Evolutionary conservation across 53 echinoderm and acorn worm species (phyloP), one percentile per base, ranked within the genome.

Genomic region (Luidia sarsii): DNA sequence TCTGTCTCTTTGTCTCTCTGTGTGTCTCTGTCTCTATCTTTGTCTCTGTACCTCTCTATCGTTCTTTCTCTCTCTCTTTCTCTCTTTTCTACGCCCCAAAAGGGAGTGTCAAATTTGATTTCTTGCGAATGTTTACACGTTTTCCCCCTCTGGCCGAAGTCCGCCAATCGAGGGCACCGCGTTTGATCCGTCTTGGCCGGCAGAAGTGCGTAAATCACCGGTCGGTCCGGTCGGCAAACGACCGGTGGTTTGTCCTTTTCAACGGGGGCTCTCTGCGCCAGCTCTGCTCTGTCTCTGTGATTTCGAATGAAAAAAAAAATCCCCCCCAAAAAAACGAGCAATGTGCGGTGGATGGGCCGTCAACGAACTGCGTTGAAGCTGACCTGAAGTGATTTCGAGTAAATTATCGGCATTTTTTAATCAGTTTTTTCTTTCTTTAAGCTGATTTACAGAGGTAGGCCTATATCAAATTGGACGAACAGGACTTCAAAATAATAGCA

Each of bases 141-240:
- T n/a, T n/a, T n/a, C n/a, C n/a, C 55, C 43, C 20, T 48, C 46
- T 45, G 46, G 33, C 59, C 61, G 59, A 27, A 36, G 60, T 60
- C 77, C 46, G n/a, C 30, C 10, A 5, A 63, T 33, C 25, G 60
- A 7, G 77, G 77, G 65, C 43, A 77, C 61, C 77, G 77, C 55
- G 77, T 77, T 39, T 77, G 77, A 77, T 30, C 43, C 61, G n/a
- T 46, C 61, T 55, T 55, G 16, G 32, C 77, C 77, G 77, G 48
- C 0, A 21, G 25, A 31, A 77, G 7, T n/a, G 59, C 61, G 77
- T 77, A 77, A 77, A 77, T 77, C 77, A 77, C 77, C n/a, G 77
- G 77, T 48, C 30, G 33, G n/a, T 32, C 38, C 45, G 31, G 30
- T 77, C 77, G 61, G 33, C 60, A 59, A 48, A 59, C 45, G 62